These are phyloP conservation scores for Drosophila emarginata DNA, from an alignment of 2,888 invertebrate species.

Conservation along the genomic window DNA sequence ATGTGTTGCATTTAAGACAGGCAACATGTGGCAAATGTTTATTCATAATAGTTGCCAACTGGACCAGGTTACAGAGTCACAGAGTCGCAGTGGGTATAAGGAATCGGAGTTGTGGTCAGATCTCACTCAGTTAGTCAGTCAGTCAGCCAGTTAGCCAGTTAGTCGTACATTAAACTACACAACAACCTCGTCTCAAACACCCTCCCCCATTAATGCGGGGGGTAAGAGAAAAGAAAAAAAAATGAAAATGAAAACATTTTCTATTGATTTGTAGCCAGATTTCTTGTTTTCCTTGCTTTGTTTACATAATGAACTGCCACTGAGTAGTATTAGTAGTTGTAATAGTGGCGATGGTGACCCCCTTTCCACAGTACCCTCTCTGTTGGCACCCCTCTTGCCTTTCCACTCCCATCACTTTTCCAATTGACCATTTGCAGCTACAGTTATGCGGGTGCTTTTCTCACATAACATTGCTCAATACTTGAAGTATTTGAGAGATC, in stretches of 20 bases:
- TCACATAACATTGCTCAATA: conserved; percentile 48
- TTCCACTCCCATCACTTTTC: background rate
- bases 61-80: conserved; percentile 23
- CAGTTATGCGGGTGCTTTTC: conserved; percentile 71
- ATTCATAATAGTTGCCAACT: conserved; percentile 60
- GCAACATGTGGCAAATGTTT: conserved; percentile 67
- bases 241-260: conserved; percentile 54
- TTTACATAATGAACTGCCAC: conserved; percentile 75
- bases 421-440: conserved; percentile 38
- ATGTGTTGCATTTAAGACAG: conserved; percentile 36
- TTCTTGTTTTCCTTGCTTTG: conserved; percentile 74
- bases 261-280: conserved; percentile 76
- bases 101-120: background rate
- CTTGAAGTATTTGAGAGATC: conserved; percentile 29
- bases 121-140: conserved; percentile 5
- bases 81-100: conserved; percentile 2
- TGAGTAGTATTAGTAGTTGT: conserved; percentile 13
- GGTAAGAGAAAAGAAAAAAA: conserved; percentile 44
- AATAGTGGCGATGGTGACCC: background rate
- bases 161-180: conserved; percentile 32
- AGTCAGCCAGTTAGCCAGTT: conserved; percentile 11
- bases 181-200: conserved; percentile 23
- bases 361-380: background rate
- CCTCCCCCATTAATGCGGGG: conserved; percentile 45
- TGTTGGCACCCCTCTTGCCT: background rate